phyloP scores from a whole-genome alignment of 2,113 vertebrate genomes.

The Hassar affinis region DNA sequence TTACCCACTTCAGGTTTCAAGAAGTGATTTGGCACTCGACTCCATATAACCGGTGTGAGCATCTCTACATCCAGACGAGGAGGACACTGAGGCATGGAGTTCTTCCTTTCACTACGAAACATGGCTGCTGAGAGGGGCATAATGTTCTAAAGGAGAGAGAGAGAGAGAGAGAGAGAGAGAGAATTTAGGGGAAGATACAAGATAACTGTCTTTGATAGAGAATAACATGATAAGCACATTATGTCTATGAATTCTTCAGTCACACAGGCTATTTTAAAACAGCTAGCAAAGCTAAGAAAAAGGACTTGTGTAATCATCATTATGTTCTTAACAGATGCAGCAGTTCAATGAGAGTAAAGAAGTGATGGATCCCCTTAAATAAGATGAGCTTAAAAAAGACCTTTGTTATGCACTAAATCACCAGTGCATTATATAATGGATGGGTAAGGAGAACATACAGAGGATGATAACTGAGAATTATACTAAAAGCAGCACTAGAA shows the following conservation, averaged over 20 bases:
- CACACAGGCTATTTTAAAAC: neutral
- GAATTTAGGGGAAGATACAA: too few species aligned
- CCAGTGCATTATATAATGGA: neutral
- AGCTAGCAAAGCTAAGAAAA: neutral
- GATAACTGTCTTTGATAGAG: neutral
- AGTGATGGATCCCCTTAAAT: neutral
- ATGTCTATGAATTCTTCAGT: neutral
- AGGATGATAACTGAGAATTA: neutral
- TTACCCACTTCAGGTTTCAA: conserved; percentile 75
- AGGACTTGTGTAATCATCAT: neutral
- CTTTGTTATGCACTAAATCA: neutral
- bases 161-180: neutral
- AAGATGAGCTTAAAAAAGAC: neutral
- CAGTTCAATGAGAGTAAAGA: neutral
- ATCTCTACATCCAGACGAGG: conserved; percentile 84
- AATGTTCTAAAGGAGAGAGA: conserved; percentile 80
- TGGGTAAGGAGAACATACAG: neutral
- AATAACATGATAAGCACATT: neutral
- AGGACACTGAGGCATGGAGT: conserved; percentile 87
- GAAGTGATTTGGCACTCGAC: conserved; percentile 88
- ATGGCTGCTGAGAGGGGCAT: conserved; percentile 95
- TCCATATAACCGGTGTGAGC: conserved; percentile 89
- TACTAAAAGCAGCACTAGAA: neutral
- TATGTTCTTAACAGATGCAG: neutral
- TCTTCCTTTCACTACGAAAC: conserved; percentile 89